These are phyloP conservation scores for Xenentodon cancila DNA, from an alignment of 2,797 vertebrate genomes.

Conservation along the genomic window DNA sequence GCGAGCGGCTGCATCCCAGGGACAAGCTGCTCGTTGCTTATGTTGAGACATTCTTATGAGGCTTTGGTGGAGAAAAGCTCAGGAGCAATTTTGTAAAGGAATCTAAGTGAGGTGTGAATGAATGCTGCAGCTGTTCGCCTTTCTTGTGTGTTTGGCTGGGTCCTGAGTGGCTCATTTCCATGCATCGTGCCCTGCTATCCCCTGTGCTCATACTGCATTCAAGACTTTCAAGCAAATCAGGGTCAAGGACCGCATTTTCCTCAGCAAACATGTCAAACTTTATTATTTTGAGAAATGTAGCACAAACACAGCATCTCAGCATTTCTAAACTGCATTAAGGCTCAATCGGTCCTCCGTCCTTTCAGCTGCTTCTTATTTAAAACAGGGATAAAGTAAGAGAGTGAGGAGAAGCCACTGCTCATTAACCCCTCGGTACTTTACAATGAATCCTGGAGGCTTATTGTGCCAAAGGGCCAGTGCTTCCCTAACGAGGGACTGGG, in stretches of 20 bases:
- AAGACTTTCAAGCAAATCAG: not conserved
- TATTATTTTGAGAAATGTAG: conserved; percentile 18
- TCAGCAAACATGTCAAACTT: conserved; percentile 13
- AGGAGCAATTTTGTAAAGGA: conserved; percentile 59
- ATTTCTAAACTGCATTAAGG: conserved; percentile 55
- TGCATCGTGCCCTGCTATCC: conserved; percentile 7
- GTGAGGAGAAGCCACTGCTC: conserved; percentile 88
- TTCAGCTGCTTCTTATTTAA: conserved; percentile 83
- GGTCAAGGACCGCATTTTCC: conserved; percentile 15
- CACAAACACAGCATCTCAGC: conserved; percentile 21
- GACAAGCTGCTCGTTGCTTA: conserved; percentile 44
- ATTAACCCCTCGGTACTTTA: conserved; percentile 95
- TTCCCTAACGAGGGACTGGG: conserved; percentile 85
- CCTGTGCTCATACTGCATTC: conserved; percentile 7
- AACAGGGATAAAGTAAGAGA: conserved; percentile 90
- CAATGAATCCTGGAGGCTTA: conserved; percentile 90
- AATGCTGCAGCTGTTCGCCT: conserved; percentile 33
- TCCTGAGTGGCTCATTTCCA: not conserved
- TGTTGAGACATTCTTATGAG: conserved; percentile 42
- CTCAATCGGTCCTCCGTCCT: conserved; percentile 85
- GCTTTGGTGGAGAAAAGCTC: conserved; percentile 42
- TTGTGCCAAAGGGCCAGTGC: conserved; percentile 92
- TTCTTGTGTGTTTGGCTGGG: not conserved
- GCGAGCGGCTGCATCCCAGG: conserved; percentile 33
- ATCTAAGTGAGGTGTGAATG: conserved; percentile 58